Evolutionary conservation across 2,797 vertebrate species (phyloP).

Genomic region (Cyprinella venusta): DNA sequence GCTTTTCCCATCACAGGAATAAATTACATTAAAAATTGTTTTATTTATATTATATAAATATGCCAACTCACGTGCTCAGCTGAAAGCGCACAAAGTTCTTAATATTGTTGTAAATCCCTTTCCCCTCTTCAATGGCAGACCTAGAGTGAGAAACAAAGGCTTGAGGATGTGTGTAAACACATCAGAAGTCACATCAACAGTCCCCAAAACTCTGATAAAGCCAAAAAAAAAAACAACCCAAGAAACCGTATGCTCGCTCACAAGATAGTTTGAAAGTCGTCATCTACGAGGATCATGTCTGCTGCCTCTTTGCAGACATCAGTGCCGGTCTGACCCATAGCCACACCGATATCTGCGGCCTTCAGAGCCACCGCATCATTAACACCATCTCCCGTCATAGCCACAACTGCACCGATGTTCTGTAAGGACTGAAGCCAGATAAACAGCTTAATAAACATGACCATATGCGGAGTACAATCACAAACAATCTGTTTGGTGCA

Average conservation of each 20-base stretch:
- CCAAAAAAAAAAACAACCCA: not conserved
- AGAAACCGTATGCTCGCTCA: constrained; percentile 77
- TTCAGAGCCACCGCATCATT: constrained; percentile 96
- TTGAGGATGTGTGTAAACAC: not conserved
- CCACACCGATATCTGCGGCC: constrained; percentile 95
- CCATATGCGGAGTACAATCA: not conserved
- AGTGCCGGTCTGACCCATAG: constrained; percentile 94
- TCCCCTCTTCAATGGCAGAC: constrained; percentile 98
- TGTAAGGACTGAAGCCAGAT: constrained; percentile 85
- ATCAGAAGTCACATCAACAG: not conserved
- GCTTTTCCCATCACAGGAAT: not conserved
- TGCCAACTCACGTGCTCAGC: constrained; percentile 94
- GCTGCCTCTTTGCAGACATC: constrained; percentile 98
- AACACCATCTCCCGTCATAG: constrained; percentile 97
- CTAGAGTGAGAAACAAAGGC: constrained; percentile 67
- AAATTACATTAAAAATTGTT: not conserved
- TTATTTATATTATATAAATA: too few species aligned
- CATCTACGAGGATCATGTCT: constrained; percentile 99
- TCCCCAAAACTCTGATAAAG: not conserved
- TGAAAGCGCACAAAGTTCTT: constrained; percentile 99
- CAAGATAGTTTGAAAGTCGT: constrained; percentile 98
- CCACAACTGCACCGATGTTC: constrained; percentile 92
- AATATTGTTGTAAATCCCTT: constrained; percentile 99
- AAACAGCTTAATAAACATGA: not conserved
- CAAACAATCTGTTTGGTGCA: constrained; percentile 30